Base-by-base conservation (phyloP, 2,888 invertebrate species). In the Machimus rusticus region DNA sequence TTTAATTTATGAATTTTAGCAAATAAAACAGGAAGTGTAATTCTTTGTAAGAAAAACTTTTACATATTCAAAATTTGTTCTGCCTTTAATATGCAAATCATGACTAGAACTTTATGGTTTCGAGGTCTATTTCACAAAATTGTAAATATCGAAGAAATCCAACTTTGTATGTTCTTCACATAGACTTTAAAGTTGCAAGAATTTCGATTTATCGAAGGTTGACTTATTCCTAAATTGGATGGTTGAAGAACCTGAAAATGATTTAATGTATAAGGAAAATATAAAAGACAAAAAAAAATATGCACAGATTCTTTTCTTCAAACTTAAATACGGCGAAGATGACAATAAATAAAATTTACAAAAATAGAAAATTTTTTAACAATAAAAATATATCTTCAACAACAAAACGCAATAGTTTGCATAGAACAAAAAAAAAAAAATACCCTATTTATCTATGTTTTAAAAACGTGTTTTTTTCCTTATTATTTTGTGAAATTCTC, bases 261-360 rank as follows among this genome's bases (percentile, higher is more conserved):
- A 9, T 37, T 46, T 46, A 43, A 43, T 43, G 12, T 0, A 34
- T 12, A 46, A 76, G 39, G 9, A 37, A 14, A 76, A 76, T 3
- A 37, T 28, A n/a, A 66, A 66, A 66, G 28, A 66, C 66, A 9
- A 4, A 28, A 23, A 23, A 1, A 66, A 76, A 19, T 76, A 76
- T 37, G 76, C 76, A 37, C 76, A 76, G 19, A 76, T 76, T 34
- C 19, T 76, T 43, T 85, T 43, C 28, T 85, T 85, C 34, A 74
- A 85, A 85, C 85, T 74, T 85, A 74, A 85, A 85, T 85, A 85
- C 19, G 74, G 85, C 85, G 46, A 85, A 85, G 55, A 85, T 85
- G 85, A 85, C 85, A 85, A 85, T 85, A 85, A 85, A 85, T 85
- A 85, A 85, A 85, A 85, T 85, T 84, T 85, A 85, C 39, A 85